Evolutionary conservation across 2,888 invertebrate species (phyloP), one percentile per base, ranked within the genome.

Genomic region (Amblyjoppa proteus): DNA sequence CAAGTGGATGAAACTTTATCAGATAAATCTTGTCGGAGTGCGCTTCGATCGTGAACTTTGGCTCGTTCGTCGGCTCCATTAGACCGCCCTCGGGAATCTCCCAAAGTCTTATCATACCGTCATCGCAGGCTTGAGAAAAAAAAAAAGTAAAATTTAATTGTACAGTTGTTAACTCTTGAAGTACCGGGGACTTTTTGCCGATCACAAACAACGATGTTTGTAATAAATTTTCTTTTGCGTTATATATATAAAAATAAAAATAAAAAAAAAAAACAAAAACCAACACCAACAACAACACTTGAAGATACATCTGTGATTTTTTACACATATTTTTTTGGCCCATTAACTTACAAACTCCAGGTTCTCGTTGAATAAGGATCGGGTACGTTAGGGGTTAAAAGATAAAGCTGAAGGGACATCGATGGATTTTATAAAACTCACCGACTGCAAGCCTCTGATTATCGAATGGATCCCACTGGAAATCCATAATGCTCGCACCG

Each of bases 381-480:
- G 20, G 20, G 20, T 20, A 20, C 20, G 20, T 20, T 20, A 20
- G 20, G 20, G 20, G 20, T 20, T 31, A 25, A 88, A 28, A 49
- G 61, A 78, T 20, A 49, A 16, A 38, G 3, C 7, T 41, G 41
- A 56, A 49, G 34, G 20, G 49, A 28, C 13, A 3, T 45, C 3
- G 45, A 45, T 13, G 13, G 45, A 13, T 13, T 49, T 6, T 51
- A 25, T 13, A 75, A 66, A 49, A 87, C 92, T 91, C 90, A 95
- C 96, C 96, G 61, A 98, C 98, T 61, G 98, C 97, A 84, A 99
- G 95, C 75, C 97, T 95, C 75, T 95, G 95, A 88, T 96, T 95
- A 93, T 98, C 95, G 94, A 99, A 99, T 0, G 99, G 99, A 95
- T 99, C 98, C 97, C 98, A 99, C 81, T 97, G 96, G 94, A 99